Base-by-base conservation (phyloP, 2,797 vertebrate genomes). In the Malurus splendens region DNA sequence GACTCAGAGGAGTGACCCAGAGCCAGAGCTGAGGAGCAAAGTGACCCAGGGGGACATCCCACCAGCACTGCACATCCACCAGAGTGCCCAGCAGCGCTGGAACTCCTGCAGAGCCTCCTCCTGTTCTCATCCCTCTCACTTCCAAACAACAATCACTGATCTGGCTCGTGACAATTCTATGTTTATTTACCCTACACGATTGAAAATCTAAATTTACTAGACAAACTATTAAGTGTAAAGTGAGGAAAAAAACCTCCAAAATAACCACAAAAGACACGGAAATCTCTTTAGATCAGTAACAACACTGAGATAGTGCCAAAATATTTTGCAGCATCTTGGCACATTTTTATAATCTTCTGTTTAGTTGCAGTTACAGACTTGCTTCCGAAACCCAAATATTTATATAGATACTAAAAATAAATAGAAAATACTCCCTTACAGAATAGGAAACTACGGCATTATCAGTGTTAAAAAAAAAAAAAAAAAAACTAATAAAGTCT, bases 321-420 rank as follows among this genome's bases (percentile, higher is more conserved):
- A 38, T 18, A 32, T 39, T 65, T 33, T 82, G 20, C 48, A 68
- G 41, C 23, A 78, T 57, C 42, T 51, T 67, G 68, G 32, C 28
- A 54, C 8, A 36, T 62, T 82, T 90, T 77, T 65, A 68, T 48
- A 39, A 61, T 56, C 64, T 82, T 72, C 60, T 73, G 23, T 25
- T 82, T 47, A 60, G 48, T 1, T 73, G 57, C 24, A 75, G 30
- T 66, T 74, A 86, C 32, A 66, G 45, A 76, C 7, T 42, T 82
- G 60, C 39, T 74, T 74, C 68, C 88, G 60, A 80, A 82, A 66
- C 15, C 44, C 22, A 33, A 76, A 7, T 82, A 66, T 72, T 83
- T 68, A 60, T 8, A 78, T 6, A 68, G 32, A 39, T 45, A 56
- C 10, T 52, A 62, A 17, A 62, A 56, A 73, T 36, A 55, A 52